Percentiles rank a stretch among this genome's conserved stretches.
Conservation (phyloP, 2,797 vertebrate genomes). For the Caiman crocodilus region DNA sequence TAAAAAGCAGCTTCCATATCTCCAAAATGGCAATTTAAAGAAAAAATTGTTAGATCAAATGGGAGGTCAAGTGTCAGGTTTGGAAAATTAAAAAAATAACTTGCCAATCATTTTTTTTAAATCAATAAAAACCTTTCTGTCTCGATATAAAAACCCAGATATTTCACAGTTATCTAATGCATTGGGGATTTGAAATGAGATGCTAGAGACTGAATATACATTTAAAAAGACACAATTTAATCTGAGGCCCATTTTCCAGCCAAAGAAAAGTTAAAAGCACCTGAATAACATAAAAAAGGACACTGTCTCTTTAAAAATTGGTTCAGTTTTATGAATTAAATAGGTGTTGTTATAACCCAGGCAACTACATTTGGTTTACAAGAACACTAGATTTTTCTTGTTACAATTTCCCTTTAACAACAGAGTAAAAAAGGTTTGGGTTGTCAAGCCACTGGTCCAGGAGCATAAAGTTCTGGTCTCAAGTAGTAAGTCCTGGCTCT, state of each 20-base stretch:
- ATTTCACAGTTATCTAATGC: neutral
- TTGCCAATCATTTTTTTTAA: neutral
- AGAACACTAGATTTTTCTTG: neutral
- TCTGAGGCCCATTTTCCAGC: neutral
- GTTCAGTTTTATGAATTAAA: neutral
- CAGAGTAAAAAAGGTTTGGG: neutral
- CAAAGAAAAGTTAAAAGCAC: neutral
- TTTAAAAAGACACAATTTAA: neutral
- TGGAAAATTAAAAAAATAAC: neutral
- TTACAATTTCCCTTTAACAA: neutral
- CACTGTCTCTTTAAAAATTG: neutral
- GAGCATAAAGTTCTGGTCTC: neutral
- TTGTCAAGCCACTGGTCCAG: neutral
- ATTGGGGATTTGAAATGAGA: neutral
- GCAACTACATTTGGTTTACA: neutral
- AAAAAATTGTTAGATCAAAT: neutral
- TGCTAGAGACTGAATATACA: neutral
- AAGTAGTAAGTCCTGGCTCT: neutral
- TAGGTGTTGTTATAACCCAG: neutral
- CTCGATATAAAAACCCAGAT: neutral
- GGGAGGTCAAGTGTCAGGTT: neutral
- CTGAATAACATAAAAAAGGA: neutral
- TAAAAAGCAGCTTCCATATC: neutral
- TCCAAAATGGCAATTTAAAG: neutral
- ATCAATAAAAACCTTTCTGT: neutral